These are phyloP conservation scores for Phenacoccus solenopsis DNA, from an alignment of 1,140 invertebrate genomes.

Conservation along the genomic window DNA sequence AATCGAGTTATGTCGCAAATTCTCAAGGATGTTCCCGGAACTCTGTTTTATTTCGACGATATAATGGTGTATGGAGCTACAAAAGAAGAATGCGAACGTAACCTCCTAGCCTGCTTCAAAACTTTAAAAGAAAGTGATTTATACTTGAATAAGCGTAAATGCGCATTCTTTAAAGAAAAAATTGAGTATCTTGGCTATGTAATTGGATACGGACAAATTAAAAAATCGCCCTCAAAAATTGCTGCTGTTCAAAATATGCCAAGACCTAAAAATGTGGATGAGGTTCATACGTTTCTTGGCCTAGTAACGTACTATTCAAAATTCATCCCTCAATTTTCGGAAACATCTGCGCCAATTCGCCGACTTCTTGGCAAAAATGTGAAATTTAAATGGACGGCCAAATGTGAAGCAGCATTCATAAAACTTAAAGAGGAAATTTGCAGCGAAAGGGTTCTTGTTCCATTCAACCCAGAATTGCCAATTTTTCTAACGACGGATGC, in stretches of 20 bases:
- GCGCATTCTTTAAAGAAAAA: conserved; percentile 19
- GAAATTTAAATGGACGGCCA: not conserved
- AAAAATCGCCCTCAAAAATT: conserved; percentile 32
- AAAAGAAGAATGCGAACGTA: conserved; percentile 20
- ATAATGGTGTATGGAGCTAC: conserved; percentile 27
- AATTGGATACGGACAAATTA: conserved; percentile 25
- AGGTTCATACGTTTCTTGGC: conserved; percentile 31
- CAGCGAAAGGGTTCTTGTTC: conserved; percentile 23
- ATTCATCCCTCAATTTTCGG: not conserved
- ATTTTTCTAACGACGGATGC: conserved; percentile 38
- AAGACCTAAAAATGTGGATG: conserved; percentile 30
- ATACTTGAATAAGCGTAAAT: conserved; percentile 22
- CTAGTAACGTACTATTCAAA: conserved; percentile 18
- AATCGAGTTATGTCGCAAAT: conserved; percentile 36
- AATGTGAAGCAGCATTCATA: conserved; percentile 27
- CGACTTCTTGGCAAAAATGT: not conserved
- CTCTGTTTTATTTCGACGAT: conserved; percentile 29
- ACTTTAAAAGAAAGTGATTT: conserved; percentile 20
- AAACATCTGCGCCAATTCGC: not conserved
- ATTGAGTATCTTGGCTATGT: conserved; percentile 27
- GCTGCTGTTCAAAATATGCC: conserved; percentile 30
- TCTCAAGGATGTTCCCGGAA: conserved; percentile 28
- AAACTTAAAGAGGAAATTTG: conserved; percentile 28
- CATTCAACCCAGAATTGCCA: conserved; percentile 32
- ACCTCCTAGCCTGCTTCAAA: not conserved